Conservation (phyloP, 2,797 vertebrate species). For the Nasua narica region DNA sequence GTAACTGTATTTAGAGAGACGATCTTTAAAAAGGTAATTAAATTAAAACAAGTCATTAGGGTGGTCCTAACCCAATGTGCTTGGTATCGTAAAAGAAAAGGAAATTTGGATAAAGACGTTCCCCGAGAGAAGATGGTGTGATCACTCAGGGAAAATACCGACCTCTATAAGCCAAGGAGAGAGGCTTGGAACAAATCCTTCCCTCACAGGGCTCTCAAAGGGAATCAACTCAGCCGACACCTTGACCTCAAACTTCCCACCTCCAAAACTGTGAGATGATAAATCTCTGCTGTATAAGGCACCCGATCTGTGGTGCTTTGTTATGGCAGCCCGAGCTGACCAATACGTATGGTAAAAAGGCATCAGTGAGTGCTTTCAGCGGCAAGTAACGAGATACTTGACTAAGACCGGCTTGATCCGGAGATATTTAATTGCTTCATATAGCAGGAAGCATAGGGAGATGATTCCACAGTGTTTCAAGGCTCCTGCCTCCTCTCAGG, state of each 20-base stretch:
- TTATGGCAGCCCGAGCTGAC: neutral
- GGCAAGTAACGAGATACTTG: neutral
- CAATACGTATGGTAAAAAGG: neutral
- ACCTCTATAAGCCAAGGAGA: neutral
- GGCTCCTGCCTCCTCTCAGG: fast-evolving
- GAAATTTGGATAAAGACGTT: neutral
- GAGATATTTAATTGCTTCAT: neutral
- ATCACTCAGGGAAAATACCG: neutral
- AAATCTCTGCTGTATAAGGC: neutral
- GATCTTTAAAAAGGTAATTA: neutral
- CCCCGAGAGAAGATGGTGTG: neutral
- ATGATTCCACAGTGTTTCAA: neutral
- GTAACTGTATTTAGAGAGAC: neutral
- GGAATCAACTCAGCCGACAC: neutral
- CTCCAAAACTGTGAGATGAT: neutral
- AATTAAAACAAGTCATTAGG: neutral
- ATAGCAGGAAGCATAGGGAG: neutral
- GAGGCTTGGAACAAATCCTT: neutral
- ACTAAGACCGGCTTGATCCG: neutral
- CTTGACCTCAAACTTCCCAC: neutral
- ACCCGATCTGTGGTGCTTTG: neutral
- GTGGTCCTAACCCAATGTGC: neutral
- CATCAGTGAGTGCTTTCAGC: neutral
- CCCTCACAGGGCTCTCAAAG: neutral
- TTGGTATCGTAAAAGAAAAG: neutral